Evolutionary conservation across 2,113 vertebrate genomes (phyloP).

Genomic region (Eretmochelys imbricata): DNA sequence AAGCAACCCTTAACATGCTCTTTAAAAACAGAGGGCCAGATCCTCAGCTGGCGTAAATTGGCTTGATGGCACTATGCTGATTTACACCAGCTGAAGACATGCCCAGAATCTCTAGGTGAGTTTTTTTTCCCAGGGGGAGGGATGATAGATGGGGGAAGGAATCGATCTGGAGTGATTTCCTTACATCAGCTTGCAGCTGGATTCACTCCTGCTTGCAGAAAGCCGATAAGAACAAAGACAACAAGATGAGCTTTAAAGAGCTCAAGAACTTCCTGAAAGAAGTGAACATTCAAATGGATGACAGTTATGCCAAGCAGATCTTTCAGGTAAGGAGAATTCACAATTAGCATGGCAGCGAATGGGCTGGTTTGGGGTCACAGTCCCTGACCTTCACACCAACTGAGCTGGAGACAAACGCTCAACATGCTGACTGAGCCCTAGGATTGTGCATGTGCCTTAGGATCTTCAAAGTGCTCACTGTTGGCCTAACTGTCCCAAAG

Average conservation of each 20-base stretch:
- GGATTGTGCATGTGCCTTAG: not conserved
- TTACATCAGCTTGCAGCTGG: conserved; percentile 90
- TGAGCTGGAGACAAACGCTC: not conserved
- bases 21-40: conserved; percentile 36
- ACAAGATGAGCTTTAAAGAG: conserved; percentile 95
- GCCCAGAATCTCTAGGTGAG: conserved; percentile 7
- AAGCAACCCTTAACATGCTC: not conserved
- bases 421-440: not conserved
- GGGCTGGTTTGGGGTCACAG: not conserved
- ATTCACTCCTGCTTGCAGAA: conserved; percentile 92
- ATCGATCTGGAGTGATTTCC: conserved; percentile 65
- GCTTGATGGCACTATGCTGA: not conserved
- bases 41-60: conserved; percentile 4
- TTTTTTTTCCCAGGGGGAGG: not conserved
- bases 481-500: not conserved
- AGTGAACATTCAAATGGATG: conserved; percentile 89
- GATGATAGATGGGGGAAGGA: not conserved
- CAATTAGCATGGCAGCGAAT: not conserved
- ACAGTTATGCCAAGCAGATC: conserved; percentile 87
- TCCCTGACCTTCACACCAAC: not conserved
- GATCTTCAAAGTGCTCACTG: not conserved
- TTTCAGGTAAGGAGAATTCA: conserved; percentile 82
- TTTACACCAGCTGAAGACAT: conserved; percentile 21
- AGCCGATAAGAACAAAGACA: conserved; percentile 95
- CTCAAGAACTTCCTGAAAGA: conserved; percentile 91